Percentiles rank a stretch among this genome's conserved stretches.
phyloP scores from a whole-genome alignment of 2,888 invertebrate species.

The Serripes groenlandicus region DNA sequence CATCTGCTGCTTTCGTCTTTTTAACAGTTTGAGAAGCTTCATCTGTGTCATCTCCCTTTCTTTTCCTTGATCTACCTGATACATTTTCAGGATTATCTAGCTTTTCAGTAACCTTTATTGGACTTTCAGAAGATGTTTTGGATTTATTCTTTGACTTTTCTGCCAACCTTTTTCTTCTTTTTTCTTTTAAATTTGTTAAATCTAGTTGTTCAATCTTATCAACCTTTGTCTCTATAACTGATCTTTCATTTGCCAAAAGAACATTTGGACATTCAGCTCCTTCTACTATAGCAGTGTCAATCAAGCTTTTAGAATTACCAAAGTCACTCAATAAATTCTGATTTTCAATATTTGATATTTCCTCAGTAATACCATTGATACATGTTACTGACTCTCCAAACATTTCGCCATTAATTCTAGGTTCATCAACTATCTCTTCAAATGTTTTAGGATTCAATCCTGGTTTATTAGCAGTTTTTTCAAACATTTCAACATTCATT shows the following conservation, averaged over 20 bases:
- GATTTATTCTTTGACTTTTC: not conserved
- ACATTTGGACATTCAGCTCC: no score
- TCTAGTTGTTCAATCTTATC: not conserved
- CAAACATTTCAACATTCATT: not conserved
- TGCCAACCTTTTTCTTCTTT: not conserved
- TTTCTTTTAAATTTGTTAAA: not conserved
- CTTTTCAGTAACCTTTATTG: not conserved
- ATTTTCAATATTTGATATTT: no score
- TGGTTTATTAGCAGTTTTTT: not conserved
- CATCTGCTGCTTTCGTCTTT: not conserved
- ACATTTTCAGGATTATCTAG: not conserved
- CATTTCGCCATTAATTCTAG: no score
- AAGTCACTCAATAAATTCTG: no score
- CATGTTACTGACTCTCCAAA: no score
- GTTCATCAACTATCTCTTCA: no score
- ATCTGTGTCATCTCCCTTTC: slow-evolving; percentile 6
- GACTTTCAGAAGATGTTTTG: not conserved
- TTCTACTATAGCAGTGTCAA: no score
- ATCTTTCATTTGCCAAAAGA: not conserved
- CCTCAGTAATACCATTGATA: no score
- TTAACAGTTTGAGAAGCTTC: no score
- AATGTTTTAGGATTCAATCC: no score
- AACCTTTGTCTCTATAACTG: not conserved
- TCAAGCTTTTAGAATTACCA: no score
- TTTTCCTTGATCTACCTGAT: not conserved